These are phyloP conservation scores for Boleophthalmus pectinirostris DNA, from an alignment of 2,113 vertebrate genomes.

Conservation along the genomic window DNA sequence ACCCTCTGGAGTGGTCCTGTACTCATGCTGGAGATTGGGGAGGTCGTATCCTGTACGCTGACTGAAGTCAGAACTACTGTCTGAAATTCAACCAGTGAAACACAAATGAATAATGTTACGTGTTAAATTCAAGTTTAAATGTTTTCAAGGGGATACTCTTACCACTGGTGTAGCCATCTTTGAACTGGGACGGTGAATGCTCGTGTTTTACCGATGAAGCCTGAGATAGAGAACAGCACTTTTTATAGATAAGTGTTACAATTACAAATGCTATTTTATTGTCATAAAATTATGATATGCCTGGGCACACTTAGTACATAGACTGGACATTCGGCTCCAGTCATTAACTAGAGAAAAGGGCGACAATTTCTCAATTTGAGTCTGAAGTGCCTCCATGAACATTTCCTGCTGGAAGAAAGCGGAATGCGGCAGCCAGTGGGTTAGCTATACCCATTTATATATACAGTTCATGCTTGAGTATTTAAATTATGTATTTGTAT, in stretches of 20 bases:
- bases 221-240: slow-evolving; percentile 57
- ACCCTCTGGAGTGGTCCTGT: slow-evolving; percentile 81
- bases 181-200: slow-evolving; percentile 73
- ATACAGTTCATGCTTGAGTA: background rate
- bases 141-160: slow-evolving; percentile 45
- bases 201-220: slow-evolving; percentile 69
- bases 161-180: slow-evolving; percentile 90
- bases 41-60: slow-evolving; percentile 80
- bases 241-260: background rate
- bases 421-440: no score
- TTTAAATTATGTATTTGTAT: background rate
- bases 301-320: no score
- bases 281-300: background rate
- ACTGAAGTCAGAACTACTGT: slow-evolving; percentile 91
- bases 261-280: background rate
- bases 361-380: no score
- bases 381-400: no score
- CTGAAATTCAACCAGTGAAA: slow-evolving; percentile 56
- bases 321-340: no score
- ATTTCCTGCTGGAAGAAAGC: no score
- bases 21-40: slow-evolving; percentile 78
- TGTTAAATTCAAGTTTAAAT: no score
- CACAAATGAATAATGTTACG: no score
- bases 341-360: no score
- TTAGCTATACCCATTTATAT: no score